Conservation (phyloP, 2,888 invertebrate genomes). For the Actias luna region DNA sequence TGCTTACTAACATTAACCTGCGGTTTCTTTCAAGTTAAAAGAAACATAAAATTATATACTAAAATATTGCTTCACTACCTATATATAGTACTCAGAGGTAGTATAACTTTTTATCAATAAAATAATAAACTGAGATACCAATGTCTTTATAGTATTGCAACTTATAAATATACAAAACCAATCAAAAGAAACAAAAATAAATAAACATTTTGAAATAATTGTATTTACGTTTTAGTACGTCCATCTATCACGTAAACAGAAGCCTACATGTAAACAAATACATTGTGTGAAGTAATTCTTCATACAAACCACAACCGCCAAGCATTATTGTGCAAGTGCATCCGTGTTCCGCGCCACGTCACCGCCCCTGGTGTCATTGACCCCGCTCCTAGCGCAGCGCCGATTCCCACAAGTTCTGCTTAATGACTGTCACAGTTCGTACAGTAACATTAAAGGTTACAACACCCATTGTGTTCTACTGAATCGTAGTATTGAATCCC, state of each 20-base stretch:
- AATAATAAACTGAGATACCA: no score
- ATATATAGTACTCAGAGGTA: no score
- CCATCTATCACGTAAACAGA: background rate
- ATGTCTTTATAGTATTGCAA: background rate
- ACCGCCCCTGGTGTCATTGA: conserved; percentile 62
- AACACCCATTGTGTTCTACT: conserved; percentile 11
- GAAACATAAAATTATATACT: no score
- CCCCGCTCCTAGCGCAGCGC: conserved; percentile 55
- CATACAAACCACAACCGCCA: conserved; percentile 27
- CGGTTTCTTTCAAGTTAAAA: no score
- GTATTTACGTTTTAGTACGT: background rate
- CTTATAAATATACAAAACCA: background rate
- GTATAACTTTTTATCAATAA: no score
- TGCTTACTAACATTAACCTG: no score
- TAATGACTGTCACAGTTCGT: conserved; percentile 18
- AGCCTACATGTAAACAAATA: background rate
- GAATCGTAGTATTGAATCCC: background rate
- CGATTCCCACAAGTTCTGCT: conserved; percentile 50
- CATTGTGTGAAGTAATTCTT: conserved; percentile 14
- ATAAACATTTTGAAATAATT: background rate
- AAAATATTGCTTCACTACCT: no score
- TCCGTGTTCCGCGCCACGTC: conserved; percentile 57
- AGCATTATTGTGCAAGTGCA: conserved; percentile 64
- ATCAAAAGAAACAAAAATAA: background rate
- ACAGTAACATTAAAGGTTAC: conserved; percentile 19